Base-by-base conservation (phyloP, 1,140 invertebrate species). In the Cotesia chilonis region DNA sequence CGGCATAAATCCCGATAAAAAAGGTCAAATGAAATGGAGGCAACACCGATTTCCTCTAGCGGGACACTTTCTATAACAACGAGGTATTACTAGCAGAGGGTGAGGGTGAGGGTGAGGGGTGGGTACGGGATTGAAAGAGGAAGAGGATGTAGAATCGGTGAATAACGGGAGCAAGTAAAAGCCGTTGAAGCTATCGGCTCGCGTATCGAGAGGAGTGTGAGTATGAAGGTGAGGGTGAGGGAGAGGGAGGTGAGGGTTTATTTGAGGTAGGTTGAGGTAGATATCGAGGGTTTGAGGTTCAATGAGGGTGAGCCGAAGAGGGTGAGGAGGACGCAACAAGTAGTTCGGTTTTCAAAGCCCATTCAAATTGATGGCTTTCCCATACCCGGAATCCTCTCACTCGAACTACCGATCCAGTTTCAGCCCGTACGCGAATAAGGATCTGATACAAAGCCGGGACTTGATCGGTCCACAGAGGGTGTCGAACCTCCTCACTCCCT, bases 321-420 rank as follows among this genome's bases (percentile, higher is more conserved):
- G 78, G 75, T 78, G 78, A 76, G 78, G 28, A 28, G 28, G 28
- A 84, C 84, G 85, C 86, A 87, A 87, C 86, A 87, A 87, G 86
- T 87, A 82, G 86, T 87, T 87, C 82, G 86, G 86, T 87, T 87
- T 87, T 87, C 85, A 86, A 87, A 87, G 86, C 84, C 86, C 85
- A 87, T 87, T 87, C 83, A 87, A 87, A 87, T 87, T 87, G 85
- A 87, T 87, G 86, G 85, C 84, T 87, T 87, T 87, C 85, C 86
- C 86, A 87, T 87, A 87, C 86, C 86, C 83, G 84, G 84, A 87
- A 83, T 83, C 84, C 84, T 81, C 82, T 83, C 77, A 82, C 76
- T 70, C 60, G 28, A 74, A 69, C n/a, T 74, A 70, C 75, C 78
- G 78, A 74, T 17, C 12, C n/a, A n/a, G 17, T 59, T 20, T 76